Base-by-base conservation (phyloP, 2,888 invertebrate species). In the Stenodera caucasica region DNA sequence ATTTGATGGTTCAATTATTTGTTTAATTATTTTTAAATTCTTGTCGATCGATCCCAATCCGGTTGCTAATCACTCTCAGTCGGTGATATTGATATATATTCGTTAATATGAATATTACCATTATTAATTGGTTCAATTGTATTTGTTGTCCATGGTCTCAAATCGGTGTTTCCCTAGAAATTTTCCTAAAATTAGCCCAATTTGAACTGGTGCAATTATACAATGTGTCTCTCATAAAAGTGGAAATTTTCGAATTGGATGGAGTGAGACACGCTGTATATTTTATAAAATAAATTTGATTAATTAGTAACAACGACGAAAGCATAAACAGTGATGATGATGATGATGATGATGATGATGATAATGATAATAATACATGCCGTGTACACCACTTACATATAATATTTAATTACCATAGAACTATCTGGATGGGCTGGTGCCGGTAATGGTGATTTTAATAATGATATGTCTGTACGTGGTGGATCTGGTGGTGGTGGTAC, bases 371-470 rank as follows among this genome's bases (percentile, higher is more conserved):
- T 59, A 64, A 53, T 57, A 67, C 72, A 71, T 70, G 69, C 69
- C 67, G 67, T 70, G 70, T 74, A 77, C 76, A 76, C 81, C 81
- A 82, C 82, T 82, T 82, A 82, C 82, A 82, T 82, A 82, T 81
- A 82, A 80, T 80, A 80, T 80, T 81, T 81, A 81, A 82, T 82
- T 82, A 82, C 81, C 81, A 81, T 81, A 80, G 81, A 82, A 78
- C 81, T 81, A 80, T 80, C 80, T 70, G 79, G 80, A 70, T 80
- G 80, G 72, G 80, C 80, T 65, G 81, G 80, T 77, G 81, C 70
- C 81, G 85, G 85, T 35, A 86, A 83, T 14, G 86, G 86, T 57
- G 86, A 86, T 14, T 86, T 86, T 4, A 86, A 84, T 74, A 86
- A 84, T 7, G 86, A 85, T 54, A 86, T 85, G 65, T 84, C 83